Percentiles rank a stretch among this genome's conserved stretches.
phyloP scores from a whole-genome alignment of 2,888 invertebrate species.

The Cheilosia vernalis region DNA sequence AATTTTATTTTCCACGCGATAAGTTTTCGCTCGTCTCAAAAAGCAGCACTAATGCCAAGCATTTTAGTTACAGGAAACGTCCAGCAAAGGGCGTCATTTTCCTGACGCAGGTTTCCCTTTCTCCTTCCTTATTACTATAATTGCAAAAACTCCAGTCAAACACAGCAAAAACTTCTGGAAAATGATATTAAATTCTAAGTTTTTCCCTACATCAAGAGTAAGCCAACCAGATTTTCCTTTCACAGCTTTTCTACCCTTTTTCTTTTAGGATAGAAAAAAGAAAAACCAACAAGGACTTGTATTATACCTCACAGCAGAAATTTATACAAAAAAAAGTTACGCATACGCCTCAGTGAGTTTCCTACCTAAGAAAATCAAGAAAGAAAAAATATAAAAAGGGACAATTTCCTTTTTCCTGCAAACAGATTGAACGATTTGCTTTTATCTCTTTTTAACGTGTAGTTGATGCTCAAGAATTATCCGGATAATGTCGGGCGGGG shows the following conservation, averaged over 20 bases:
- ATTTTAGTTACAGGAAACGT: not conserved
- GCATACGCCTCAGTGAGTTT: conserved; percentile 43
- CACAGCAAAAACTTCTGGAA: conserved; percentile 10
- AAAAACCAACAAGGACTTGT: conserved; percentile 2
- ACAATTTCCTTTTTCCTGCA: conserved; percentile 37
- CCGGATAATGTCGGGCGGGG: not conserved
- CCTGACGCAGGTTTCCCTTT: not conserved
- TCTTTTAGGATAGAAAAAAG: not conserved
- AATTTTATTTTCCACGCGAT: too few species aligned
- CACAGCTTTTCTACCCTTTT: not conserved
- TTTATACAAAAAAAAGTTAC: conserved; percentile 12
- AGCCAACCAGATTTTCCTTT: conserved; percentile 29
- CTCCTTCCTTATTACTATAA: conserved; percentile 36
- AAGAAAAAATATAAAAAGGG: not conserved
- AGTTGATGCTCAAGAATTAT: conserved; percentile 1
- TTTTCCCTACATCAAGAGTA: not conserved
- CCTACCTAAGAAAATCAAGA: conserved; percentile 1
- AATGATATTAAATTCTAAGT: conserved; percentile 33
- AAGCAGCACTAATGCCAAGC: too few species aligned
- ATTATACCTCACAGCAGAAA: not conserved
- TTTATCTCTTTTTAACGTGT: conserved; percentile 20
- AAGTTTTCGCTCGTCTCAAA: too few species aligned
- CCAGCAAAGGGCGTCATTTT: not conserved
- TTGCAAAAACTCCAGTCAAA: conserved; percentile 41
- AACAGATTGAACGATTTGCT: conserved; percentile 44